Evolutionary conservation across 2,888 invertebrate genomes (phyloP), one percentile per base, ranked within the genome.

Genomic region (Chromoteleia sp.): DNA sequence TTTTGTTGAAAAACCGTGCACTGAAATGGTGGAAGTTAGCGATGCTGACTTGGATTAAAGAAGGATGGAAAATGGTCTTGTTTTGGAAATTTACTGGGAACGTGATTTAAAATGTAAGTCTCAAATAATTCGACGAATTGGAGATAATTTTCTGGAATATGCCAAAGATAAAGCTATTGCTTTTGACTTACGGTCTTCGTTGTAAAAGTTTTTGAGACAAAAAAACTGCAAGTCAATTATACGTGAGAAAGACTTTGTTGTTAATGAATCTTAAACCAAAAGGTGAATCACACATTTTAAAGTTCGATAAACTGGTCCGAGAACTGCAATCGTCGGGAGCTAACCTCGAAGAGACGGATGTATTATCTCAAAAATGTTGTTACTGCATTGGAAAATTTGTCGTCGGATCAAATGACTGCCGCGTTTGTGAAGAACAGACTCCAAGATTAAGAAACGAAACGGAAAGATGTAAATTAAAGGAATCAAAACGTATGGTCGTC

Each of bases 131-230:
- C 85, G 85, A 63, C 61, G 85, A 5, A 84, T 86, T 19, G 82
- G 85, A 5, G 86, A 87, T 58, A 86, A 78, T 54, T 85, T 87
- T 48, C 68, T 87, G 54, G 87, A 87, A 75, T 88, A 86, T 41
- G 85, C 83, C 1, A 86, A 86, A 70, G 85, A 87, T 14, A 78
- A 82, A 48, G 65, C 61, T 36, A 86, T 82, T 1, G 81, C 85
- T 15, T 84, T 84, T 54, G 83, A 86, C 8, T 79, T 86, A 15
- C 86, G 84, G 86, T 63, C 67, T 54, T 45, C 61, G 2, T 54
- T 86, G 30, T 43, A 30, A 59, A 5, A 85, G 83, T 7, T 86
- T 86, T 77, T 82, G 83, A 41, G 29, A 84, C 10, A 84, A 82
- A 79, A 83, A 86, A 58, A 75, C 88, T 8, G 86, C 87, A 3